Evolutionary conservation across 2,888 invertebrate genomes (phyloP), one percentile per base, ranked within the genome.

Genomic region (Lepeophtheirus nordmannii): DNA sequence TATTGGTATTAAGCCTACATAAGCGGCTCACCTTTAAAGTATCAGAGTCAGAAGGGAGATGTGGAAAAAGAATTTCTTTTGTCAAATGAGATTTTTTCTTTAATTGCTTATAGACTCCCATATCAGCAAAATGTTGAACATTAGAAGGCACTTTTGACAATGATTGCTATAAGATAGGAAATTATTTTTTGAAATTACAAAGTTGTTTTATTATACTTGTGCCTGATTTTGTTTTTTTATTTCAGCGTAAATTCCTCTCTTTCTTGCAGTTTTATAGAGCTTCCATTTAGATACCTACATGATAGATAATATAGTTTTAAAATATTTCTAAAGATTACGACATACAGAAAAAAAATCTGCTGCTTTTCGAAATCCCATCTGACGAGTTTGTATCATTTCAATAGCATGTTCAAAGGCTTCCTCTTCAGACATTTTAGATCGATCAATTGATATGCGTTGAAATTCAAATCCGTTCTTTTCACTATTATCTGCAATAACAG

Each of bases 221-320:
- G 65, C 65, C 39, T 65, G 65, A 23, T 65, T 65, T 39, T 65
- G 65, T 40, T 65, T 65, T 58, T 65, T 65, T n/a, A 65, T 65
- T 58, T 65, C 65, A 9, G 65, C 65, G 39, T 65, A 65, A 38
- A 65, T 65, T 20, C 65, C 65, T 17, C 65, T 57, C 22, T 65
- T 65, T 38, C 65, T 23, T 12, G 65, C 65, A 10, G 65, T 65
- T 58, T 65, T 65, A 17, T 65, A 65, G 11, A 65, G 39, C 58
- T 65, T 65, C 65, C 65, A 65, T 37, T 65, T 65, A 12, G 65
- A 65, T 30, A 65, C 62, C 62, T 62, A n/a, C 5, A 30, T 58
- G 5, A 7, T 14, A 14, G 9, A 58, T 58, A 22, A 23, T 58
- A 58, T 14, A 17, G 12, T 7, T 58, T 20, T 5, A 58, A 58